These are phyloP conservation scores for Pygoscelis antarcticus DNA, from an alignment of 2,113 vertebrate genomes.

Conservation along the genomic window DNA sequence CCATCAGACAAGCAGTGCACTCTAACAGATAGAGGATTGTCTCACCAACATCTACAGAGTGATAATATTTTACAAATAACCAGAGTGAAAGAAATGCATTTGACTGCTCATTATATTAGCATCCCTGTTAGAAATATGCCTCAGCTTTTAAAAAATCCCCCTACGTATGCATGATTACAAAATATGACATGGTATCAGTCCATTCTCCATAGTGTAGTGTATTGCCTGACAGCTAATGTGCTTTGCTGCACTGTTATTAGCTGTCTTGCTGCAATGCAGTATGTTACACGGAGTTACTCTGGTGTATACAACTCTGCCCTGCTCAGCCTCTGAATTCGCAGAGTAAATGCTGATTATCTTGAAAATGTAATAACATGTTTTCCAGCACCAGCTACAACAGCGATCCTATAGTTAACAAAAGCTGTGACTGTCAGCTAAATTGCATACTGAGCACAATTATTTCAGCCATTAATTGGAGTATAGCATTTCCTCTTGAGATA, in stretches of 20 bases:
- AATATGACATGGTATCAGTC: not conserved
- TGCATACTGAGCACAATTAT: not conserved
- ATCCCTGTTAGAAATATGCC: not conserved
- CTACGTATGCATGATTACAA: not conserved
- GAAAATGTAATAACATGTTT: not conserved
- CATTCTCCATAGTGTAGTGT: not conserved
- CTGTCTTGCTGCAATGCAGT: constrained; percentile 45
- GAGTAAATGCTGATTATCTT: constrained; percentile 32
- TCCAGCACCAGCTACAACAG: not conserved
- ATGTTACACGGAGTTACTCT: not conserved
- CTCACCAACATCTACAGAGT: not conserved
- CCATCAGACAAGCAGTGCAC: not conserved
- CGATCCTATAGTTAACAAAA: not conserved
- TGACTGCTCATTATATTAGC: not conserved
- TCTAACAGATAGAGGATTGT: not conserved
- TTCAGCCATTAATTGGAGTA: constrained; percentile 63
- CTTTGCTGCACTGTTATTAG: not conserved
- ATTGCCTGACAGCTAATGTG: not conserved
- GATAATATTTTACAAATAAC: not conserved
- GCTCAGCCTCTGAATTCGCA: not conserved
- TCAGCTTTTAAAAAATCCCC: constrained; percentile 3
- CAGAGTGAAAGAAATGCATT: not conserved
- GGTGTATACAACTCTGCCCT: not conserved
- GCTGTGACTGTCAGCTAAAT: not conserved
- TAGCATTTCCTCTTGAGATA: constrained; percentile 58